A percentile compares a stretch with the other conserved stretches of the same genome.
Evolutionary conservation across 2,888 invertebrate species (phyloP).

Genomic region (Ochlodes sylvanus): DNA sequence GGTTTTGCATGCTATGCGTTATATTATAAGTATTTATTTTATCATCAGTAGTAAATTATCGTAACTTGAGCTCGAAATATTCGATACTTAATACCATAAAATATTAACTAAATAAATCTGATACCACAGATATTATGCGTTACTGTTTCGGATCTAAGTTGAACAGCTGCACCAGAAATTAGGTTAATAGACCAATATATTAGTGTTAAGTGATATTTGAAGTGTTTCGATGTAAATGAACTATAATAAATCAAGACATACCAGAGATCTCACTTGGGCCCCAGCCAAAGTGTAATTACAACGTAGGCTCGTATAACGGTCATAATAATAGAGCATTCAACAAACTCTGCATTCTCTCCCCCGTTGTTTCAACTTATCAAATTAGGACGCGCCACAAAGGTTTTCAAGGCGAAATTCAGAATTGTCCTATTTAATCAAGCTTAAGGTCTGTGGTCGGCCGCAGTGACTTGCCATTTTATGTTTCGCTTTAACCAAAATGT

Average conservation of each 20-base stretch:
- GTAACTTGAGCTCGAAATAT: no score
- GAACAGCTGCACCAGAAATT: slow-evolving; percentile 36
- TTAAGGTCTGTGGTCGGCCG: background rate
- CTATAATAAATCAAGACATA: slow-evolving; percentile 75
- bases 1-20: no score
- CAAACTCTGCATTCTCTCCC: slow-evolving; percentile 52
- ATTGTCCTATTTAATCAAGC: slow-evolving; percentile 17
- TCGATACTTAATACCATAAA: no score
- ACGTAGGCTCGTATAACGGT: slow-evolving; percentile 44
- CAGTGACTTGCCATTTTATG: slow-evolving; percentile 1
- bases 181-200: slow-evolving; percentile 36
- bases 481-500: background rate
- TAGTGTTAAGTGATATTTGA: slow-evolving; percentile 36
- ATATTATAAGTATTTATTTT: no score
- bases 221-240: slow-evolving; percentile 68
- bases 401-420: slow-evolving; percentile 38
- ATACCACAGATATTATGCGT: background rate
- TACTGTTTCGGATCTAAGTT: slow-evolving; percentile 17
- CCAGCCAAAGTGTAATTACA: slow-evolving; percentile 80
- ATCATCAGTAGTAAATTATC: no score
- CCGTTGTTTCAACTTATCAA: slow-evolving; percentile 70
- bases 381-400: slow-evolving; percentile 56
- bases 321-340: slow-evolving; percentile 66
- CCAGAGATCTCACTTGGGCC: slow-evolving; percentile 66
- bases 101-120: background rate